phyloP scores from a whole-genome alignment of 2,888 invertebrate species.

The Pachydiplax longipennis region DNA sequence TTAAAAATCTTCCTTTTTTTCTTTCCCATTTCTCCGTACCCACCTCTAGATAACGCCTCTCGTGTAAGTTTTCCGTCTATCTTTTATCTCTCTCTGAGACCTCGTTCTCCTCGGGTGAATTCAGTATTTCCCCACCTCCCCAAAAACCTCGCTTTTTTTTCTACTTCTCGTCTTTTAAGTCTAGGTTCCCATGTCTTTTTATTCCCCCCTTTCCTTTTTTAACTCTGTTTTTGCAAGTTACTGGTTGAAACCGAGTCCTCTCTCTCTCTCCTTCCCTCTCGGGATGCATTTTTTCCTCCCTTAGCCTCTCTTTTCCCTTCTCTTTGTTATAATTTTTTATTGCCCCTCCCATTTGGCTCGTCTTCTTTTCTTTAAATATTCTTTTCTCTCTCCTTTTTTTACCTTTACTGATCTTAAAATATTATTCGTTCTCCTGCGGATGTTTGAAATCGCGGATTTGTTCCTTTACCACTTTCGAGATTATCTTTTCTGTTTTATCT shows the following conservation, averaged over 20 bases:
- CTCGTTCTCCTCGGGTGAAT: neutral
- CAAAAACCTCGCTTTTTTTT: neutral
- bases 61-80: neutral
- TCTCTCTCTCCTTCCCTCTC: neutral
- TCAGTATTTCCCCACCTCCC: slow-evolving; percentile 7
- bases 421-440: too few relatives aligned
- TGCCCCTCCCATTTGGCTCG: neutral
- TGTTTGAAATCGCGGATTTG: too few relatives aligned
- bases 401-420: too few relatives aligned
- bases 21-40: neutral
- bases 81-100: neutral
- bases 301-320: neutral
- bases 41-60: neutral
- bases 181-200: neutral
- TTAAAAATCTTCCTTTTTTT: neutral
- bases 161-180: neutral
- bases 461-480: too few relatives aligned
- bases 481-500: too few relatives aligned
- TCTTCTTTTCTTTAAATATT: neutral
- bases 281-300: neutral
- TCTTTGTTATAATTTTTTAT: neutral
- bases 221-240: neutral
- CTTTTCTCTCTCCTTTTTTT: neutral
- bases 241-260: neutral
- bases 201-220: neutral